Evolutionary conservation across 2,888 invertebrate genomes (phyloP).

Genomic region (Holacanthella duospinosa): DNA sequence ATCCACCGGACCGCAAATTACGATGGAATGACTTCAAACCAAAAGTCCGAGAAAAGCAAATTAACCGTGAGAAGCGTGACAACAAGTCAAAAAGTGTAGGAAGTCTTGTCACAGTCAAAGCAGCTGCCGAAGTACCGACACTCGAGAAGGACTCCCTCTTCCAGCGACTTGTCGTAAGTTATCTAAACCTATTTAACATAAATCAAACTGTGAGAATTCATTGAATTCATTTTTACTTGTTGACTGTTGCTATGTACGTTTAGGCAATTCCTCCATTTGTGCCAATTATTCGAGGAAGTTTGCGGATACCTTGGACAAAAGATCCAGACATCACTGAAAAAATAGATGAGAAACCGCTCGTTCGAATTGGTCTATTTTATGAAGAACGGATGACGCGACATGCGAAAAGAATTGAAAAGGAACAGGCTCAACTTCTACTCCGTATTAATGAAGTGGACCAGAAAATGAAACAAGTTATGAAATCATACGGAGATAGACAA

Average conservation of each 20-base stretch:
- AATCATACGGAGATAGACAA: constrained; percentile 65
- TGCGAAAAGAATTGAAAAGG: constrained; percentile 67
- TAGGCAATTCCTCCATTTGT: constrained; percentile 81
- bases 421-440: constrained; percentile 61
- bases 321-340: constrained; percentile 80
- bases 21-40: constrained; percentile 39
- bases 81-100: constrained; percentile 47
- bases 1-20: constrained; percentile 52
- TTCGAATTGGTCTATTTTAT: constrained; percentile 65
- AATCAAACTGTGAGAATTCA: neutral
- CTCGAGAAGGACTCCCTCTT: constrained; percentile 67
- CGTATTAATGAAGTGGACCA: constrained; percentile 68
- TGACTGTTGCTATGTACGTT: constrained; percentile 25
- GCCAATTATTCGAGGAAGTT: constrained; percentile 80
- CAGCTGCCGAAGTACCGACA: constrained; percentile 51
- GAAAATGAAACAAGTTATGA: constrained; percentile 59
- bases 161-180: constrained; percentile 52
- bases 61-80: constrained; percentile 38
- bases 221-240: neutral
- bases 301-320: constrained; percentile 67
- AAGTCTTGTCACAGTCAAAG: constrained; percentile 69
- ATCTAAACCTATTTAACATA: neutral
- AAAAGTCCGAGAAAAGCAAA: constrained; percentile 38
- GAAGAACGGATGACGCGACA: constrained; percentile 74
- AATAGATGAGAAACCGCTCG: constrained; percentile 56